A percentile compares a stretch with the other conserved stretches of the same genome.
These are phyloP conservation scores for Nephila pilipes DNA, from an alignment of 1,140 invertebrate genomes.

Conservation along the genomic window DNA sequence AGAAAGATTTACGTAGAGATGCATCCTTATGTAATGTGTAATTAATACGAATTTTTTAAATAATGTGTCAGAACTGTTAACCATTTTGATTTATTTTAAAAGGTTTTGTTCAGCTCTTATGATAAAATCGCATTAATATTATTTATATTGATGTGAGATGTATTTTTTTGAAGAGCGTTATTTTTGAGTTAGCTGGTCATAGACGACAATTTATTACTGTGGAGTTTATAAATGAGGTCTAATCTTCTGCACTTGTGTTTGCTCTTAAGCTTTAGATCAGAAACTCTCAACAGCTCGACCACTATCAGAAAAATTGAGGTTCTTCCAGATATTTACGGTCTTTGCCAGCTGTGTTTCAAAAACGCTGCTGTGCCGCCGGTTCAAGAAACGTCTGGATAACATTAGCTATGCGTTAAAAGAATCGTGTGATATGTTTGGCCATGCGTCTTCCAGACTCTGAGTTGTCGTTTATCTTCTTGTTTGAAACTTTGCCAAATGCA, in stretches of 20 bases:
- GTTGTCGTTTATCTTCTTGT: constrained; percentile 54
- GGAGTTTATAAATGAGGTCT: background rate
- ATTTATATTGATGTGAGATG: background rate
- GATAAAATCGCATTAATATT: too few relatives aligned
- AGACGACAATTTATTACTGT: background rate
- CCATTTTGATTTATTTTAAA: too few relatives aligned
- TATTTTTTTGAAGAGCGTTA: background rate
- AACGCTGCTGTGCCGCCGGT: constrained; percentile 22
- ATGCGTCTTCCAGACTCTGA: constrained; percentile 15
- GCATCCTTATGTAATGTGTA: too few relatives aligned
- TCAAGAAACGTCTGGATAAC: constrained; percentile 34
- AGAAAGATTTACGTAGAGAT: too few relatives aligned
- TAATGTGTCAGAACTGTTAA: too few relatives aligned
- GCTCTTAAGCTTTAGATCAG: background rate
- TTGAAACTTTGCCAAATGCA: constrained; percentile 56
- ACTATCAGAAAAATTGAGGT: constrained; percentile 34
- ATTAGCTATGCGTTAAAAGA: constrained; percentile 61
- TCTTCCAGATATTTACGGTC: constrained; percentile 38
- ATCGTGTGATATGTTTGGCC: constrained; percentile 43
- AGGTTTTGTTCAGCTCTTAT: too few relatives aligned
- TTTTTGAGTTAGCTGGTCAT: background rate
- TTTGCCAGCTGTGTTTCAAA: constrained; percentile 39
- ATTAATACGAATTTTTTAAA: too few relatives aligned
- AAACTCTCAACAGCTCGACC: constrained; percentile 43
- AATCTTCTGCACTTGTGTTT: background rate